phyloP scores from a whole-genome alignment of 2,888 invertebrate species.

The Steromphala cineraria region DNA sequence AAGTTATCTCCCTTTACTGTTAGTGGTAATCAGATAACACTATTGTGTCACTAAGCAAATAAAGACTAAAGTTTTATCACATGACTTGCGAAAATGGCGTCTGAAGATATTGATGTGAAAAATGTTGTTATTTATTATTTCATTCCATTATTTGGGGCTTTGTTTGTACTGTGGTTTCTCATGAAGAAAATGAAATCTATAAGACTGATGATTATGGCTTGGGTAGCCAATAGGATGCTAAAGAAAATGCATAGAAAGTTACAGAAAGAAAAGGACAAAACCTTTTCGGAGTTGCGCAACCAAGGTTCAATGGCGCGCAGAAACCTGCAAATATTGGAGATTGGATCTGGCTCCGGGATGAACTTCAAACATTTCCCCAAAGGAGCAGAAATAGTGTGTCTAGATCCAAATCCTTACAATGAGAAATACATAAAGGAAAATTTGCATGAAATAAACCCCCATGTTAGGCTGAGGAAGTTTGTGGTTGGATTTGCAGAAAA shows the following conservation, averaged over 20 bases:
- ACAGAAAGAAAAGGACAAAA: neutral
- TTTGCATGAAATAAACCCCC: slow-evolving; percentile 36
- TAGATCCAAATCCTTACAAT: slow-evolving; percentile 67
- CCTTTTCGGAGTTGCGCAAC: neutral
- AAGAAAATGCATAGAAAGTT: neutral
- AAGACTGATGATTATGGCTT: neutral
- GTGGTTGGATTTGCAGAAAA: slow-evolving; percentile 65
- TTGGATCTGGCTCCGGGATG: slow-evolving; percentile 66
- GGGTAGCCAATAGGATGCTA: neutral
- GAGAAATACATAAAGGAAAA: slow-evolving; percentile 52
- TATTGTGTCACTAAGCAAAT: too few relatives aligned
- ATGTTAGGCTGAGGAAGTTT: slow-evolving; percentile 51
- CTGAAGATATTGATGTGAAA: neutral
- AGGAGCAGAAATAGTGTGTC: slow-evolving; percentile 52
- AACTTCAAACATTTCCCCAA: slow-evolving; percentile 64
- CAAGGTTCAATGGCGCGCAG: neutral
- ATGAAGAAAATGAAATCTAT: neutral
- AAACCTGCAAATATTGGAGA: slow-evolving; percentile 57
- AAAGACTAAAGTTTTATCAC: too few relatives aligned
- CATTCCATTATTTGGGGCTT: neutral
- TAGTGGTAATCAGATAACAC: too few relatives aligned
- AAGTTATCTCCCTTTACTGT: too few relatives aligned
- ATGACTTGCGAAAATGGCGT: neutral
- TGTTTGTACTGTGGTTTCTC: neutral
- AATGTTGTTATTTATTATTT: neutral